Evolutionary conservation across 2,797 vertebrate species (phyloP).

Genomic region (Mus spretus): DNA sequence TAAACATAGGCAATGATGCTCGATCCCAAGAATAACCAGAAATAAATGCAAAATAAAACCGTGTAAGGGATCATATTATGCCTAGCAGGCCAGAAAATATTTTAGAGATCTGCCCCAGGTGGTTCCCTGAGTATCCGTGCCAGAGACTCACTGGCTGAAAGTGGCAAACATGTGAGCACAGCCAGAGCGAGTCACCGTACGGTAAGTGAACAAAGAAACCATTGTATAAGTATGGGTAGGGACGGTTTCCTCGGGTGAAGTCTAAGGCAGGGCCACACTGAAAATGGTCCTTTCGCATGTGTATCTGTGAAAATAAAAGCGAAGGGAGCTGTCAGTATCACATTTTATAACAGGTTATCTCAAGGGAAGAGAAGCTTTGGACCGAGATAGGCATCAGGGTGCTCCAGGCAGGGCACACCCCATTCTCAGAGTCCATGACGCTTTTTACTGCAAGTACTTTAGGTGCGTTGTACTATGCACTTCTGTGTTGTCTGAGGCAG

Average conservation of each 20-base stretch:
- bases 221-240: background rate
- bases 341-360: slow-evolving; percentile 21
- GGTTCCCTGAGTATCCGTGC: background rate
- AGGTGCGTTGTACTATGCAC: background rate
- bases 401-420: background rate
- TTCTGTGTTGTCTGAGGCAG: background rate
- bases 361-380: background rate
- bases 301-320: background rate
- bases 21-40: background rate
- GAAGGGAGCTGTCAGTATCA: background rate
- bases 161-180: fast-evolving
- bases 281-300: background rate
- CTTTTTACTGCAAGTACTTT: background rate
- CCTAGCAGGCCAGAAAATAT: background rate
- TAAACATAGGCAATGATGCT: background rate
- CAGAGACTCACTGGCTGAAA: background rate
- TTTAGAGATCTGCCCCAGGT: background rate
- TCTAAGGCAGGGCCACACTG: background rate
- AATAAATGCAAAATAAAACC: slow-evolving; percentile 44
- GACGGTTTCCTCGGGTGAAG: background rate
- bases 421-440: background rate
- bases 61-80: background rate
- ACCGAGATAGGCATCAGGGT: background rate
- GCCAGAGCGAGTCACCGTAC: background rate
- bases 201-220: background rate